phyloP scores from a whole-genome alignment of 2,113 vertebrate species.

The Serilophus lunatus region DNA sequence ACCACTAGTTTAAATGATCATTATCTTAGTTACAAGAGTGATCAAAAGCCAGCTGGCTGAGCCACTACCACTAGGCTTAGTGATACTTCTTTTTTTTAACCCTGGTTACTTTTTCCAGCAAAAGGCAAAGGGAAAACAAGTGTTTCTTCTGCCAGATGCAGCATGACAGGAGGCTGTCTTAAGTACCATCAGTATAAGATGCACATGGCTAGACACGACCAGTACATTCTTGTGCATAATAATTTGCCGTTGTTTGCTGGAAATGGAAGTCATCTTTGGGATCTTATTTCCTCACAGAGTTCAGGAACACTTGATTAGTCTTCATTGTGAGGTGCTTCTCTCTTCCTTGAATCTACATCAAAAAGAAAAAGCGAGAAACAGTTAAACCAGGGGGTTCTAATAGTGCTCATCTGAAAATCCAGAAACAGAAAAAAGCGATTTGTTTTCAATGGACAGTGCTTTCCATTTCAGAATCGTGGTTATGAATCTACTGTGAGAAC shows the following conservation, averaged over 20 bases:
- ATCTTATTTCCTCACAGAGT: slow-evolving; percentile 49
- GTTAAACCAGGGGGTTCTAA: not conserved
- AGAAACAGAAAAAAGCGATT: not conserved
- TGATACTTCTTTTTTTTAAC: not conserved
- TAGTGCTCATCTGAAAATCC: not conserved
- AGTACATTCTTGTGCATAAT: not conserved
- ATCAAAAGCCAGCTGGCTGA: slow-evolving; percentile 48
- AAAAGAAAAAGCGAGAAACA: not conserved
- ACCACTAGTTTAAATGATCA: slow-evolving; percentile 17
- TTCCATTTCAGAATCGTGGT: not conserved
- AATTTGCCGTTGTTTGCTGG: not conserved
- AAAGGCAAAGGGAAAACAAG: slow-evolving; percentile 53
- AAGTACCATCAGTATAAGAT: slow-evolving; percentile 69
- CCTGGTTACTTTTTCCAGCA: slow-evolving; percentile 52
- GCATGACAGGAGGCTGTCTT: slow-evolving; percentile 32
- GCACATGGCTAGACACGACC: slow-evolving; percentile 10
- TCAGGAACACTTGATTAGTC: slow-evolving; percentile 57
- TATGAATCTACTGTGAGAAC: not conserved
- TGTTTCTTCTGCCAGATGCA: slow-evolving; percentile 20
- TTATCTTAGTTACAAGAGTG: slow-evolving; percentile 15
- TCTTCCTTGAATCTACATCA: slow-evolving; percentile 63
- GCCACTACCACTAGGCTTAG: slow-evolving; percentile 5
- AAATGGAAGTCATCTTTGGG: slow-evolving; percentile 71
- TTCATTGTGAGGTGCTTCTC: slow-evolving; percentile 70
- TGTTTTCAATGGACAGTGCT: not conserved